Base-by-base conservation (phyloP, 2,113 vertebrate genomes). In the Amphilophus citrinellus region DNA sequence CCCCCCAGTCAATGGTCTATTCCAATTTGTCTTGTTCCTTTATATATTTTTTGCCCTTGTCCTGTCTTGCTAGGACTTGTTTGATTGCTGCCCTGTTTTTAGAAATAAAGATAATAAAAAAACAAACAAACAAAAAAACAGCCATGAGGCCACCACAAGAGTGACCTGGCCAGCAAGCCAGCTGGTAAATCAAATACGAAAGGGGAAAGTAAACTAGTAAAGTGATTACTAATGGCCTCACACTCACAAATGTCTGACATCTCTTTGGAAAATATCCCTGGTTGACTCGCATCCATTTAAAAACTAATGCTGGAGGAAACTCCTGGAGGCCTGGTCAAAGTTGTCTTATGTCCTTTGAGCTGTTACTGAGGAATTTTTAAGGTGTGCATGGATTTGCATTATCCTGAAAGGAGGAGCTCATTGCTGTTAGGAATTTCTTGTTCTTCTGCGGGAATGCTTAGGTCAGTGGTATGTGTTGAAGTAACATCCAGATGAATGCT, bases 201-300 rank as follows among this genome's bases (percentile, higher is more conserved):
- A 13, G 22, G 14, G 5, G 42, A 68, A 47, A 44, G 42, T 13
- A 10, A 10, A 68, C 65, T 68, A 27, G 44, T 47, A 39, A 68
- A 14, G 1, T 17, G 14, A 27, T 68, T 15, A 3, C 39, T 42
- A 42, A 68, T 68, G 63, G n/a, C n/a, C 63, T 24, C n/a, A 66
- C 63, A 24, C 63, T 47, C 63, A 66, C 27, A 17, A 68, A 47
- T 7, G 42, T 27, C 65, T 47, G 8, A 47, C 65, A 17, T 27
- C 42, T 42, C 27, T 27, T 47, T 10, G 47, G 24, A 68, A 37
- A 68, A 47, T 18, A 14, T 47, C 22, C 15, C 0, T 17, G 15
- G 10, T 30, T 47, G 65, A 68, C 22, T 47, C 15, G 0, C 65
- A 10, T 68, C 0, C 4, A 47, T 44, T 47, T 66, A 47, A 1